Evolutionary conservation across 2,888 invertebrate genomes (phyloP).

Genomic region (Penaeus monodon): DNA sequence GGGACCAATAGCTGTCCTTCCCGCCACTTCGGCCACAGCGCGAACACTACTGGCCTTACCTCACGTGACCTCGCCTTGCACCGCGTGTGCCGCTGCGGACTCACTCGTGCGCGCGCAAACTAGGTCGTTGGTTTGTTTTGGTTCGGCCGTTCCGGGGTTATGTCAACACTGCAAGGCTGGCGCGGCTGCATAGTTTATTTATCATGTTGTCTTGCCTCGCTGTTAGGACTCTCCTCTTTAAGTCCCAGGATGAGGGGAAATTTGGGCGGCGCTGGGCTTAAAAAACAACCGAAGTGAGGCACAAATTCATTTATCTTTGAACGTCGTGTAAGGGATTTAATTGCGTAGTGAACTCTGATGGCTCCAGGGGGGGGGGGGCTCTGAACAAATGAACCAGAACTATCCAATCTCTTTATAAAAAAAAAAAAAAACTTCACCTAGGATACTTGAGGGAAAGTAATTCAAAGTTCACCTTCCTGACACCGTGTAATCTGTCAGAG

Average conservation of each 20-base stretch:
- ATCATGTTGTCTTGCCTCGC: background rate
- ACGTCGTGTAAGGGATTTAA: no score
- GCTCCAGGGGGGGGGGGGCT: no score
- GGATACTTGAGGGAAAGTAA: no score
- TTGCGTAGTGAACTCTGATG: no score
- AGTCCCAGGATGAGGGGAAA: background rate
- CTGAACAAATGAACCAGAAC: no score
- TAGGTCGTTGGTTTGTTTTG: slow-evolving; percentile 41
- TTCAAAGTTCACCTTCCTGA: no score
- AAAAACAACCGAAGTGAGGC: background rate
- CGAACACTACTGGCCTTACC: slow-evolving; percentile 25
- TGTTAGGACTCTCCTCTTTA: background rate
- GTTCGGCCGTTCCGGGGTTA: slow-evolving; percentile 13
- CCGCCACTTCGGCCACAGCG: slow-evolving; percentile 47
- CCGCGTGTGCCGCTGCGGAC: background rate
- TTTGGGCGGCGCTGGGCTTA: background rate
- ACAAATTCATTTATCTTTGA: background rate
- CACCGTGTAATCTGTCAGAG: no score
- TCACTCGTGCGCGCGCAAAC: slow-evolving; percentile 45
- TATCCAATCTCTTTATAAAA: no score
- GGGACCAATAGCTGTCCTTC: slow-evolving; percentile 1
- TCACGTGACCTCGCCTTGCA: slow-evolving; percentile 37
- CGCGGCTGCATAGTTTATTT: slow-evolving; percentile 6
- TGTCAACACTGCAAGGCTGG: slow-evolving; percentile 22
- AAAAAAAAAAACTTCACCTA: no score